These are phyloP conservation scores for Myoxocephalus aenaeus DNA, from an alignment of 2,797 vertebrate species.

Conservation along the genomic window DNA sequence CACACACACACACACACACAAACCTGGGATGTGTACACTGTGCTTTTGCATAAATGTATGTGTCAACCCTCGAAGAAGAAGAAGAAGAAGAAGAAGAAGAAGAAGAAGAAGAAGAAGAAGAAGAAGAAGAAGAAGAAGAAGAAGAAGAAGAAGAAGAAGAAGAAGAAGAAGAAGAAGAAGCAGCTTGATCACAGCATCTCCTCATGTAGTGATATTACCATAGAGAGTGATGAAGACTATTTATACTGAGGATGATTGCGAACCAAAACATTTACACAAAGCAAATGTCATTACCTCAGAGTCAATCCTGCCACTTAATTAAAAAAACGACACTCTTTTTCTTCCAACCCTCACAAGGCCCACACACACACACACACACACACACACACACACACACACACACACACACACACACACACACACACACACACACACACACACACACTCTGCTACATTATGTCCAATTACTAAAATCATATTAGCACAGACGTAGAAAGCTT, in stretches of 20 bases:
- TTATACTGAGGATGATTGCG: conserved; percentile 60
- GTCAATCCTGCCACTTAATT: too few species aligned
- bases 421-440: too few species aligned
- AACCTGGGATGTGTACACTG: neutral
- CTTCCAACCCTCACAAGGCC: neutral
- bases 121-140: too few species aligned
- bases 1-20: too few species aligned
- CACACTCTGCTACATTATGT: neutral
- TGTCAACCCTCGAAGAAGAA: neutral
- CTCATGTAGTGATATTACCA: conserved; percentile 46
- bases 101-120: too few species aligned
- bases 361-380: too few species aligned
- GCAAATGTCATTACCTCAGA: conserved; percentile 50
- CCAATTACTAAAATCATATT: neutral
- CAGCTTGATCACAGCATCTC: conserved; percentile 59
- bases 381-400: too few species aligned
- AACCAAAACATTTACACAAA: conserved; percentile 55
- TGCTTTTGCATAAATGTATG: neutral
- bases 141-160: too few species aligned
- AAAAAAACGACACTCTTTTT: conserved; percentile 5
- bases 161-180: too few species aligned
- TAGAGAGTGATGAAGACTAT: conserved; percentile 31
- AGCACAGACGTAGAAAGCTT: neutral
- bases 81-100: too few species aligned
- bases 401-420: too few species aligned